Base-by-base conservation (phyloP, 2,888 invertebrate species). In the Amphipyra berbera region DNA sequence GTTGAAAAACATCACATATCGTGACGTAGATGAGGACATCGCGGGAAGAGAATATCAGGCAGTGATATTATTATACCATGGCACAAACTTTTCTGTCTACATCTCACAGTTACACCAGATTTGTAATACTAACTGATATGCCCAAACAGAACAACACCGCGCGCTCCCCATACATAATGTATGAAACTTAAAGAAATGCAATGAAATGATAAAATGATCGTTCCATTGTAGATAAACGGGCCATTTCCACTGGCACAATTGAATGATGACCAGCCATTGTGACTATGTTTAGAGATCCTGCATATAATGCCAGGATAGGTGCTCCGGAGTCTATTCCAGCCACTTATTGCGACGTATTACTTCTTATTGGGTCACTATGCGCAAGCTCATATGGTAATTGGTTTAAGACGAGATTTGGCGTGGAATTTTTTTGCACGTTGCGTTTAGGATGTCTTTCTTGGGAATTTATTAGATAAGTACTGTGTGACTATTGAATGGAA, bases 281-380 rank as follows among this genome's bases (percentile, higher is more conserved):
- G 90, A 88, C 94, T 93, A 94, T 93, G 94, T 94, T 94, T 94
- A 94, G 95, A 94, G 94, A 88, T 94, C 95, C 94, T 94, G 94
- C 90, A 84, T 80, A 85, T 90, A 89, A 90, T 90, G 87, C 81
- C 85, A 85, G 88, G 89, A 88, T 90, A 92, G 91, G 91, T 92
- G 90, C 89, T 85, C 82, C 82, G 42, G 66, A 70, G 42, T 71
- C 79, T 78, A 89, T 86, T 89, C 83, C 78, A 82, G 82, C 89
- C 92, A 92, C 91, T 92, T 92, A 92, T 78, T 82, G 79, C 79
- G 68, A 61, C 78, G 86, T 87, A 92, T 93, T 93, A 91, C 82
- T 30, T 12, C 78, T 86, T 87, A 93, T 89, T 93, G 89, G 92
- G 91, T 90, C 90, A 89, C 81, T 84, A 84, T 84, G 87, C 87